phyloP scores from a whole-genome alignment of 2,113 vertebrate genomes.

The Hipposideros armiger region DNA sequence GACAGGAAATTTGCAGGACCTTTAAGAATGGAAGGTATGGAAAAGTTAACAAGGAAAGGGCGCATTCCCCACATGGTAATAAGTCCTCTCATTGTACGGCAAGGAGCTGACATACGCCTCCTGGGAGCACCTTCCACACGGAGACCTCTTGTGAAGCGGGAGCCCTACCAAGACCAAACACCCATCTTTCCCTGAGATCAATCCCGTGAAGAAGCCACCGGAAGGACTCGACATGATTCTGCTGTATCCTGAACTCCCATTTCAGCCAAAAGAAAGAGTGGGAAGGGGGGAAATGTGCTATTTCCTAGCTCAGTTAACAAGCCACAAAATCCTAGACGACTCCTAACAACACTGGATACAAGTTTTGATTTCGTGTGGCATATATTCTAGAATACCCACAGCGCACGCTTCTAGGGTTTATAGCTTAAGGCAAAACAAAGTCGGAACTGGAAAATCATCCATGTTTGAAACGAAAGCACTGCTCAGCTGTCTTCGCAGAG shows the following conservation, averaged over 20 bases:
- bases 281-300: not conserved
- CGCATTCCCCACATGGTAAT: not conserved
- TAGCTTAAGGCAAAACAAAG: constrained; percentile 41
- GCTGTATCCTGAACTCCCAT: not conserved
- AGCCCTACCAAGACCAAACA: not conserved
- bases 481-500: not conserved
- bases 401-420: not conserved
- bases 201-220: too few species aligned
- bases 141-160: not conserved
- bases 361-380: constrained; percentile 9
- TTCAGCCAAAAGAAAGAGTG: not conserved
- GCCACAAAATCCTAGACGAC: constrained; percentile 1
- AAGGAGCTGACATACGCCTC: too few species aligned
- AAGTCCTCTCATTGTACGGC: not conserved
- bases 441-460: constrained; percentile 17
- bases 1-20: not conserved
- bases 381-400: not conserved
- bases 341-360: not conserved
- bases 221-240: not conserved
- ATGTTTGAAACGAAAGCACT: not conserved
- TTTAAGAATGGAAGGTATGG: constrained; percentile 23
- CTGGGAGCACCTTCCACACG: accelerated
- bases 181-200: not conserved
- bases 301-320: constrained; percentile 44
- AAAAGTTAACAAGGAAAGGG: constrained; percentile 53